Evolutionary conservation across 2,113 vertebrate species (phyloP).

Genomic region (Cricetomys ansorgei): DNA sequence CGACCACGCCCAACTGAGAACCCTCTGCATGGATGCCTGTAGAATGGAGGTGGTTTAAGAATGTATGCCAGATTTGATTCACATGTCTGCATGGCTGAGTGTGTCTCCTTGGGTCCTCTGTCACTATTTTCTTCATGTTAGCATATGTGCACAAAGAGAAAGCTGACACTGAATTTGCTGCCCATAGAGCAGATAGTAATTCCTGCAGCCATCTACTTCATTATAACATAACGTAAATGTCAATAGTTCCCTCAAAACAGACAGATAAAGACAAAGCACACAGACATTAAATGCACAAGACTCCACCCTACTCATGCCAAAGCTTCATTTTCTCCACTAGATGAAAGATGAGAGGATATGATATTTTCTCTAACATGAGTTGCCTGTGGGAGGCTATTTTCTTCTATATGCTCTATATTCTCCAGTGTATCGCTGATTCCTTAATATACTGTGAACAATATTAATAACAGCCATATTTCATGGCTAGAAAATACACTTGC

Average conservation of each 20-base stretch:
- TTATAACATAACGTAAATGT: too few species aligned
- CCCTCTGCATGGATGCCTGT: neutral
- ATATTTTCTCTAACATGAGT: neutral
- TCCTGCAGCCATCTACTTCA: neutral
- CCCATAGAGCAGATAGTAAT: neutral
- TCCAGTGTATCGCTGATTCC: neutral
- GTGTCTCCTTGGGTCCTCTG: neutral
- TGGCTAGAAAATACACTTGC: slow-evolving; percentile 40
- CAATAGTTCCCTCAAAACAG: neutral
- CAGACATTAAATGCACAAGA: neutral
- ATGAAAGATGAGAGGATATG: neutral
- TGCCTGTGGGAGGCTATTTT: neutral
- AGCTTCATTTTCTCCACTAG: neutral
- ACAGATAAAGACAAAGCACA: neutral
- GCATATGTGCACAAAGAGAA: neutral
- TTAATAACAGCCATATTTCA: slow-evolving; percentile 49
- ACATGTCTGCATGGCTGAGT: neutral
- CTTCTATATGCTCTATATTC: neutral
- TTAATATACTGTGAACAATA: slow-evolving; percentile 57
- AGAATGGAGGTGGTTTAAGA: accelerated
- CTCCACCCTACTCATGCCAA: neutral
- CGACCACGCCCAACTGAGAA: neutral
- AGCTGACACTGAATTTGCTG: neutral
- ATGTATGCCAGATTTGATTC: neutral
- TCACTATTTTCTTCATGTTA: too few species aligned